Evolutionary conservation across 2,113 vertebrate genomes (phyloP).

Genomic region (Sarotherodon lohbergeri): DNA sequence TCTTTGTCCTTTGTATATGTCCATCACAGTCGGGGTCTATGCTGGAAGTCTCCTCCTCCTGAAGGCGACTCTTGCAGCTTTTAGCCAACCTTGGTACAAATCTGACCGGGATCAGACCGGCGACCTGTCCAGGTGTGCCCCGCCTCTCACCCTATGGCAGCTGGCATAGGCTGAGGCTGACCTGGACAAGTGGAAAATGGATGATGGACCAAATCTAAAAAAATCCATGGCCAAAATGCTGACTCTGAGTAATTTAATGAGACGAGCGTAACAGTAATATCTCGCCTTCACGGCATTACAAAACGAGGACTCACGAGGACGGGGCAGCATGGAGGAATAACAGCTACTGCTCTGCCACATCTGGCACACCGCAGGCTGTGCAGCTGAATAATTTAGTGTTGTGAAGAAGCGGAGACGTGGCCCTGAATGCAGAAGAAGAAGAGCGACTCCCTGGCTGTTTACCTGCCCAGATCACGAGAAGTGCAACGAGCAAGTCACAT

Average conservation of each 20-base stretch:
- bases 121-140: background rate
- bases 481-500: background rate
- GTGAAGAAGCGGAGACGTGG: conserved; percentile 42
- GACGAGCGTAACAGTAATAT: background rate
- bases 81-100: background rate
- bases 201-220: background rate
- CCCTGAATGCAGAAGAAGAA: conserved; percentile 19
- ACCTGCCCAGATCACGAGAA: background rate
- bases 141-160: background rate
- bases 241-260: background rate
- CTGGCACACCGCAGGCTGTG: conserved; percentile 27
- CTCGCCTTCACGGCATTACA: background rate
- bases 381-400: conserved; percentile 66
- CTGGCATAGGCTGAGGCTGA: background rate
- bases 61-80: background rate
- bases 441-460: background rate
- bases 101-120: background rate
- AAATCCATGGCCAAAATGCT: background rate
- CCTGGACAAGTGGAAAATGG: background rate
- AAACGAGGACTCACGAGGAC: background rate
- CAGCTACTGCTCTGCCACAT: conserved; percentile 39
- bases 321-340: conserved; percentile 19
- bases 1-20: background rate
- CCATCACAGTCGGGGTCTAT: background rate
- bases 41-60: background rate